Evolutionary conservation across 1,140 invertebrate genomes (phyloP), one percentile per base, ranked within the genome.

Genomic region (Cyclina sinensis): DNA sequence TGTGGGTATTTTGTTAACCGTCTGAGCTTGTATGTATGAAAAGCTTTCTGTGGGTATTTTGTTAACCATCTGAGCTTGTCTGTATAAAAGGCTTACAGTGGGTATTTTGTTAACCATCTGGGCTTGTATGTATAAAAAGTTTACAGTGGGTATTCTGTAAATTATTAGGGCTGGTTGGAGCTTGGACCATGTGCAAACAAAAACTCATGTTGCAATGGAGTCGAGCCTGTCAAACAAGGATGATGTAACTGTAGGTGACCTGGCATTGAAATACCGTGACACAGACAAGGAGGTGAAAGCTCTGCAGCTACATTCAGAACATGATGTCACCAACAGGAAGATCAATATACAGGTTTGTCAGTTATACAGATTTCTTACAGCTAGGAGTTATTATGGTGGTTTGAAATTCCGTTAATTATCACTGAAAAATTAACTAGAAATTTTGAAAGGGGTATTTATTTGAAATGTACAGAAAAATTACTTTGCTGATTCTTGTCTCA

Each of bases 101-200:
- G n/a, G n/a, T n/a, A n/a, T n/a, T n/a, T n/a, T n/a, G n/a, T n/a
- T 24, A 11, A 9, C 18, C 9, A 24, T 30, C 27, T 12, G 12
- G 62, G 27, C 12, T n/a, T 11, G 24, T 11, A n/a, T 14, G 27
- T 11, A 65, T 24, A 11, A 65, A 14, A 14, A 12, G 30, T 18
- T 35, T 7, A 70, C 18, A 18, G 7, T 70, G 18, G 11, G 11
- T 65, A 12, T 32, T 70, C 51, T 54, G 24, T 54, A 3, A 57
- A 30, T 21, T 7, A 37, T 18, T 35, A 86, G 84, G 27, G 48
- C 84, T 59, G 57, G 84, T 12, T 86, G 84, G 84, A 86, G 84
- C 39, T 24, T 86, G 7, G 48, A 86, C n/a, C 84, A 86, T 86
- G 54, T 43, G 46, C 24, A 74, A 39, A 86, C 84, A 16, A 16